Evolutionary conservation across 2,797 vertebrate species (phyloP), one percentile per base, ranked within the genome.

Genomic region (Gymnopithys bicolor): DNA sequence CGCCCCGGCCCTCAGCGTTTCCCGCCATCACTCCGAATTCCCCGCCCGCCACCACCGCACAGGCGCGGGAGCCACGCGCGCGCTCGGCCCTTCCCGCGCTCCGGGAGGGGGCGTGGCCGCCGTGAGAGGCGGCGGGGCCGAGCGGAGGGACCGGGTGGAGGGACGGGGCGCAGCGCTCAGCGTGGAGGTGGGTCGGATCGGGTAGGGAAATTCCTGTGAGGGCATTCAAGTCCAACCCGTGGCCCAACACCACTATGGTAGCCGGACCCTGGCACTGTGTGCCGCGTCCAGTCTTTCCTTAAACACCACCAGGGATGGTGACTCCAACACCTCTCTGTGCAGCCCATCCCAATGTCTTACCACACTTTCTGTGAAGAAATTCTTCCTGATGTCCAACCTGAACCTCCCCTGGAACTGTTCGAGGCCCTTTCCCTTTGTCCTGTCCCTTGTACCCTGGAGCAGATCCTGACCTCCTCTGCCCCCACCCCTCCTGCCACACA

Each of bases 401-500:
- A 37, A n/a, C 33, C 18, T 51, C 30, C 8, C 4, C 46, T 27
- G 58, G 32, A 7, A 5, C 23, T 58, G 10, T 23, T 24, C 5
- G 23, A 37, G 12, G n/a, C 43, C 19, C 0, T 43, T 51, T 49
- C 49, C 19, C 30, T 15, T 19, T 5, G 2, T 43, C 10, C 84
- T 5, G 2, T 37, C 15, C 8, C 32, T n/a, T 37, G 19, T 28
- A 46, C 19, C n/a, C 19, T 30, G 22, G 28, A 62, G 48, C 48
- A 62, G 19, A 62, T 13, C 55, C 48, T 1, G 2, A 6, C 2
- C 9, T 16, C 23, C 22, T 4, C 33, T 1, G 3, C 11, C 13
- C 64, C 19, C 10, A 41, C 4, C 13, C 9, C 25, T 49, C 19
- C 37, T n/a, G 45, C 10, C 70, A 51, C 17, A 41, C 45, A 43